Base-by-base conservation (phyloP, 2,888 invertebrate species). In the Zele albiditarsus region DNA sequence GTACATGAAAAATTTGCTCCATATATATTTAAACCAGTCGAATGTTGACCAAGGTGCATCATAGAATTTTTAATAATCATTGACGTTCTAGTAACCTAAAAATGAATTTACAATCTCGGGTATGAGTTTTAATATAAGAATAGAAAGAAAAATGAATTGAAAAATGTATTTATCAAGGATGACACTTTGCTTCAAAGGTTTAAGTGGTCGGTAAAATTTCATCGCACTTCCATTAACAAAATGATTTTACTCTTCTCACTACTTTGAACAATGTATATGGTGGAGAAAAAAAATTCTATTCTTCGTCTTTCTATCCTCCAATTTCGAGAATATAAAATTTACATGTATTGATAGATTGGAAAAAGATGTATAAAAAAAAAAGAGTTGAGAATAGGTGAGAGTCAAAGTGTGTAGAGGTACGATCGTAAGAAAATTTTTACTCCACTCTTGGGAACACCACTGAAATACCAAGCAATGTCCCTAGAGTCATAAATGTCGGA, bases 1-100 rank as follows among this genome's bases (percentile, higher is more conserved):
- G 65, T 20, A 60, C n/a, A 42, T 38, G 71, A 58, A 70, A 66
- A 60, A 70, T 70, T 66, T 71, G 3, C 66, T 60, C 31, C 58
- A 28, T 70, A 60, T n/a, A 53, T 58, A 33, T 33, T 33, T n/a
- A 57, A 28, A 63, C 62, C 63, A 20, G 31, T 25, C 33, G 58
- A 66, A 74, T 74, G 65, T 69, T 33, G 23, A 74, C 33, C 53
- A 53, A 2, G n/a, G 46, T 38, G 53, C 25, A 28, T 12, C 60
- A 74, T 20, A 8, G 28, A 46, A 20, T 65, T 53, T 69, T 63
- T 73, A 31, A 2, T 31, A 31, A 38, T 38, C 38, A 38, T 38
- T 38, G 12, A 38, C 12, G 8, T 38, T 12, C 0, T 8, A 12
- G 12, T 38, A 38, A 38, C 12, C 38, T 38, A 12, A 38, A 4